Conservation (phyloP, 2,888 invertebrate species). For the Brachyptera risi region DNA sequence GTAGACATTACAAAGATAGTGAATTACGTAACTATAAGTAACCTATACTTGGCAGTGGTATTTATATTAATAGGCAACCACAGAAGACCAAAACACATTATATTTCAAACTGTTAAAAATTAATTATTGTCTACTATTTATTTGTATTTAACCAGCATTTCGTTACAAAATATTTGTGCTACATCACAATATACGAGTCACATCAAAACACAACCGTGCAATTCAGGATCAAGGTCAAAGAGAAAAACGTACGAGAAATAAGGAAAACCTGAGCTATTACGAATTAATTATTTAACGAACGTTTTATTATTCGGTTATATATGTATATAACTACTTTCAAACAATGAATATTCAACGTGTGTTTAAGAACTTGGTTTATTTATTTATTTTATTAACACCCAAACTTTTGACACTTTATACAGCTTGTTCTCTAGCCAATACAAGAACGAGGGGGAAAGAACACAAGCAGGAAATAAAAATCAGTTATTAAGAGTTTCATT, state of each 20-base stretch:
- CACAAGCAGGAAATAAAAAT: slow-evolving; percentile 32
- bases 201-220: slow-evolving; percentile 27
- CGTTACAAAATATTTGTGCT: slow-evolving; percentile 30
- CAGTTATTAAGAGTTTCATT: slow-evolving; percentile 33
- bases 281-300: slow-evolving; percentile 29
- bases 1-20: not conserved
- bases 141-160: slow-evolving; percentile 28
- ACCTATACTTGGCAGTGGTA: not conserved
- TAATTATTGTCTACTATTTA: slow-evolving; percentile 31
- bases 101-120: slow-evolving; percentile 23
- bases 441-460: slow-evolving; percentile 35
- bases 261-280: slow-evolving; percentile 26
- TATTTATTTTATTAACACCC: slow-evolving; percentile 35
- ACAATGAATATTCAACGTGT: slow-evolving; percentile 32
- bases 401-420: slow-evolving; percentile 34
- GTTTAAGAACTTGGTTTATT: slow-evolving; percentile 36
- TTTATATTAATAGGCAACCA: slow-evolving; percentile 1
- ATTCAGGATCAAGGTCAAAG: slow-evolving; percentile 22
- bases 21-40: not conserved
- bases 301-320: slow-evolving; percentile 33
- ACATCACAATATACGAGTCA: slow-evolving; percentile 25
- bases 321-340: slow-evolving; percentile 28
- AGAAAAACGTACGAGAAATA: slow-evolving; percentile 20
- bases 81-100: slow-evolving; percentile 18
- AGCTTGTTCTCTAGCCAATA: slow-evolving; percentile 34